Evolutionary conservation across 2,113 vertebrate genomes (phyloP), one percentile per base, ranked within the genome.

Genomic region (Epinephelus fuscoguttatus): DNA sequence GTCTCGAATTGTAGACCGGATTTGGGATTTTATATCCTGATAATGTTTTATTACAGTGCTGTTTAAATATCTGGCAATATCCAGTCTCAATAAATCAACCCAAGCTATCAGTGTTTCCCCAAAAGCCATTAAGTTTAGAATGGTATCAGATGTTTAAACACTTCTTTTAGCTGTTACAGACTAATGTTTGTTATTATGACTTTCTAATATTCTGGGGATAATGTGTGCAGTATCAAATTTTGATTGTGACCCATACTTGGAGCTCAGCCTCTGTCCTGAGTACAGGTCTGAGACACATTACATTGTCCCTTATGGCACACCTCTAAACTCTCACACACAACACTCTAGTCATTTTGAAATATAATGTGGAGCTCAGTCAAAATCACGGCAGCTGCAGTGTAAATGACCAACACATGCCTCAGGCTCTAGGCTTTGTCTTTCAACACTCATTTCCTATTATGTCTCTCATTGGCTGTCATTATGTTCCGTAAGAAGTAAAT

Each of bases 401-500:
- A 80, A 88, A 82, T 25, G 45, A 45, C 40, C 70, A 40, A 37
- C 25, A 50, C 49, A 56, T 70, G 49, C 19, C 59, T 8, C 55
- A 59, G 70, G 57, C 63, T 78, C 74, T 67, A 18, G 40, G 3
- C 63, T 55, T 75, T 47, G 45, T 80, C 37, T 89, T 73, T 53
- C 59, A 82, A 45, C 40, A 70, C 19, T 50, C 1, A 52, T 83
- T 82, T 61, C 0, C 45, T 27, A 73, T 75, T 71, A 37, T 45
- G 62, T 25, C 2, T 37, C 21, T 81, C 30, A 45, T 2, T 53
- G 33, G 27, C 68, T 71, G 57, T 71, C 72, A 57, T 85, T 81
- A 63, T 70, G 50, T 66, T 72, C 71, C 45, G 78, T 33, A 78
- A 84, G 25, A 69, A 72, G 33, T 62, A 75, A 72, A 84, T 66